These are phyloP conservation scores for Homalodisca vitripennis DNA, from an alignment of 1,140 invertebrate species.

Conservation along the genomic window DNA sequence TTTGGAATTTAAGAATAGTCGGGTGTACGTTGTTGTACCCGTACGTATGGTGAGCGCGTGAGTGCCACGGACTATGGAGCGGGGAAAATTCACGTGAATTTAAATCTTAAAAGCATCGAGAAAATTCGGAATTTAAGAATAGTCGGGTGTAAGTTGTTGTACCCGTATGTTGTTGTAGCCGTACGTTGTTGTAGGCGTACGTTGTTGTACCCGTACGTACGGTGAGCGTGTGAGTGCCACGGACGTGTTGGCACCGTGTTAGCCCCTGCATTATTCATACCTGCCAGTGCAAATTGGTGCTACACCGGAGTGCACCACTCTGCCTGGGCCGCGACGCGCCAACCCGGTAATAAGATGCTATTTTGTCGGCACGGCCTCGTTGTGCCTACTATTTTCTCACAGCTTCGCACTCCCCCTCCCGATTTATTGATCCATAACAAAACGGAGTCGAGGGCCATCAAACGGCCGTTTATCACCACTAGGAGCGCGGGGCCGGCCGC, in stretches of 20 bases:
- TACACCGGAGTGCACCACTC: neutral
- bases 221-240: neutral
- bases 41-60: no score
- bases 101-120: no score
- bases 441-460: neutral
- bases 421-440: constrained; percentile 25
- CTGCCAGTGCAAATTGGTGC: constrained; percentile 25
- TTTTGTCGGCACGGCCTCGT: constrained; percentile 7
- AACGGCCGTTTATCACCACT: neutral
- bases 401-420: constrained; percentile 8
- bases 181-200: no score
- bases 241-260: constrained; percentile 20
- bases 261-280: constrained; percentile 22
- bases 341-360: constrained; percentile 20
- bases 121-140: no score
- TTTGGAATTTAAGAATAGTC: no score
- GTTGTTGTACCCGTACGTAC: no score
- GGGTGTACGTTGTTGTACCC: no score
- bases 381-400: neutral
- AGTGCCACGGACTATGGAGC: no score
- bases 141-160: no score
- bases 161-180: no score
- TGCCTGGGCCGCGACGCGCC: neutral
- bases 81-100: no score
- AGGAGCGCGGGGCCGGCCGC: no score